These are phyloP conservation scores for Thamnophis sirtalis DNA, from an alignment of 2,113 vertebrate genomes.

Conservation along the genomic window DNA sequence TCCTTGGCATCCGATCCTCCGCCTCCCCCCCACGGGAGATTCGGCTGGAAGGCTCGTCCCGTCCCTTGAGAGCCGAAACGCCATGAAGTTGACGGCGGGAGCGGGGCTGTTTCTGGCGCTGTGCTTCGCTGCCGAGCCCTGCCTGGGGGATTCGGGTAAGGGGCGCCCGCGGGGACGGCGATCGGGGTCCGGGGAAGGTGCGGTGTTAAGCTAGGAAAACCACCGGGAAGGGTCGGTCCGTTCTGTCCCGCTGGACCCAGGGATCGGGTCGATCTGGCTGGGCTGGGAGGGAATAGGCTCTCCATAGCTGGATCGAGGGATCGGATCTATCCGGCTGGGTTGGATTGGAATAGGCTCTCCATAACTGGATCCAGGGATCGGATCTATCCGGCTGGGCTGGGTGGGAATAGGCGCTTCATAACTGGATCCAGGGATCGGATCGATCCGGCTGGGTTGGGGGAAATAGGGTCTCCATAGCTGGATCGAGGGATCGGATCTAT, in stretches of 20 bases:
- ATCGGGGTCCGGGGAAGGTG: background rate
- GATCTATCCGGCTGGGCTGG: background rate
- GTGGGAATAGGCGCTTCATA: background rate
- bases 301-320: background rate
- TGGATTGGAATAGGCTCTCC: background rate
- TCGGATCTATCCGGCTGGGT: background rate
- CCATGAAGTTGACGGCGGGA: background rate
- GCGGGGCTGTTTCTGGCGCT: background rate
- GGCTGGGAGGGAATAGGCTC: background rate
- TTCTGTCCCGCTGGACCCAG: background rate
- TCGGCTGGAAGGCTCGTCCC: background rate
- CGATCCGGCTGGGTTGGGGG: background rate
- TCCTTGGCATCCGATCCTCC: background rate
- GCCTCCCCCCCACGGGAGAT: too few species aligned
- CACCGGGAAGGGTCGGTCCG: background rate
- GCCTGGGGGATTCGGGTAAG: conserved; percentile 22
- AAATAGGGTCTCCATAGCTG: background rate
- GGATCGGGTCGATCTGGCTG: background rate
- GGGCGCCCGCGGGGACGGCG: background rate
- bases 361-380: background rate
- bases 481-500: background rate
- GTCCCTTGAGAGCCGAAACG: background rate
- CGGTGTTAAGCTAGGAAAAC: background rate
- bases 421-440: background rate
- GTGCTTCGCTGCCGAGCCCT: background rate